These are phyloP conservation scores for Steinernema feltiae DNA, from an alignment of 1,140 invertebrate species.

Conservation along the genomic window DNA sequence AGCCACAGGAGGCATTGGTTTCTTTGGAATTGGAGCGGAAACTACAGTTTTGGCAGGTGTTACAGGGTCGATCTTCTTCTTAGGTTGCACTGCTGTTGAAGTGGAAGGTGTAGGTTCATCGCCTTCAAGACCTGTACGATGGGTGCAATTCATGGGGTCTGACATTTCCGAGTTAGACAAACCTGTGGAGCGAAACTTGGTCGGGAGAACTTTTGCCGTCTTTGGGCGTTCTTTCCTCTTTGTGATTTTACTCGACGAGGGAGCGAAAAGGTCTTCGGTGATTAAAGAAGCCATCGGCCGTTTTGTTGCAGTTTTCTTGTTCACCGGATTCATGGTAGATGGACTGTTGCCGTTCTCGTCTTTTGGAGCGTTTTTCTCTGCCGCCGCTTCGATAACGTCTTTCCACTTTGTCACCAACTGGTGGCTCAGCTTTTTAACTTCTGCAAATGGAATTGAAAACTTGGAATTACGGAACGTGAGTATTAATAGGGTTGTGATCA, in stretches of 20 bases:
- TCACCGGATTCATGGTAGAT: too few relatives aligned
- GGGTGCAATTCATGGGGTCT: too few relatives aligned
- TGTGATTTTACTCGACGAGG: not conserved
- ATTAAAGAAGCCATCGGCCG: not conserved
- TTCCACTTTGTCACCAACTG: slow-evolving; percentile 10
- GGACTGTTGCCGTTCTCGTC: too few relatives aligned
- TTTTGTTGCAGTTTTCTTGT: not conserved
- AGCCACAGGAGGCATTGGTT: not conserved
- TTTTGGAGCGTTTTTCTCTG: not conserved
- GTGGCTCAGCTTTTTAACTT: not conserved
- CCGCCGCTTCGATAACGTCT: not conserved
- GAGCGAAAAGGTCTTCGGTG: not conserved
- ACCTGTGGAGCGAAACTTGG: slow-evolving; percentile 4
- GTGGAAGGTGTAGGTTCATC: not conserved
- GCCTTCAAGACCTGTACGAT: not conserved
- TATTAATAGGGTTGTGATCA: too few relatives aligned
- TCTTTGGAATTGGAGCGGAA: not conserved
- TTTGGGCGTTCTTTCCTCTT: not conserved
- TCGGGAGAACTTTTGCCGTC: not conserved
- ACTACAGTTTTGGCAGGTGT: not conserved
- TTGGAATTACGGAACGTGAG: too few relatives aligned
- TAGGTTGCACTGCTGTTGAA: not conserved
- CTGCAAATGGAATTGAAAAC: too few relatives aligned
- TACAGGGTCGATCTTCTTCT: not conserved
- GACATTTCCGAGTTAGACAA: too few relatives aligned